phyloP scores from a whole-genome alignment of 2,888 invertebrate species.

The Galeruca laticollis region DNA sequence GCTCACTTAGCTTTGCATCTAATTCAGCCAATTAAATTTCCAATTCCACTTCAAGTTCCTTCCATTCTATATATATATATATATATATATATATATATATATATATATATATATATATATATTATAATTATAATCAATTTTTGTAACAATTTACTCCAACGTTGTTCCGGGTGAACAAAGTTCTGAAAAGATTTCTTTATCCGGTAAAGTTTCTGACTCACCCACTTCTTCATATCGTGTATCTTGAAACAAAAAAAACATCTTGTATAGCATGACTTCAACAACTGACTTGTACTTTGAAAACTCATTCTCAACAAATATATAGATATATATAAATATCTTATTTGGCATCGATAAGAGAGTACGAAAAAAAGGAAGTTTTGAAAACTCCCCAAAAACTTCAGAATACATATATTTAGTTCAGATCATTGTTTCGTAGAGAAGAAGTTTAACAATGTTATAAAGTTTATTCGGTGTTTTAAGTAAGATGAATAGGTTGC shows the following conservation, averaged over 20 bases:
- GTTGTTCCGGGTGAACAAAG: too few relatives aligned
- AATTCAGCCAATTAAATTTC: too few relatives aligned
- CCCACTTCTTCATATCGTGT: neutral
- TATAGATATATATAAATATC: neutral
- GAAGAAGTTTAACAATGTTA: neutral
- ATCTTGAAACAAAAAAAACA: neutral
- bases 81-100: too few relatives aligned
- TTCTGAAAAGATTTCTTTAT: neutral
- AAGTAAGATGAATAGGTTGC: neutral
- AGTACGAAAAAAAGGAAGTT: neutral
- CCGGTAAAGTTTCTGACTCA: too few relatives aligned
- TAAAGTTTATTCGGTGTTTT: neutral
- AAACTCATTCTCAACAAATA: neutral
- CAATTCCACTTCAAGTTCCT: too few relatives aligned
- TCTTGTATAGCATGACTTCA: neutral
- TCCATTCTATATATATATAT: too few relatives aligned
- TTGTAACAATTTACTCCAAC: too few relatives aligned
- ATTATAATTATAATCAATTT: too few relatives aligned
- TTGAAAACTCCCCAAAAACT: neutral
- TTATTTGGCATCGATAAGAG: neutral
- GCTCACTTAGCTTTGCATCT: too few relatives aligned
- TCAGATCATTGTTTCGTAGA: neutral
- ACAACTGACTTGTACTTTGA: neutral
- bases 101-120: too few relatives aligned
- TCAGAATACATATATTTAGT: neutral